Evolutionary conservation across 53 echinoderm and acorn worm genomes (phyloP).

Genomic region (Holothuria leucospilota): DNA sequence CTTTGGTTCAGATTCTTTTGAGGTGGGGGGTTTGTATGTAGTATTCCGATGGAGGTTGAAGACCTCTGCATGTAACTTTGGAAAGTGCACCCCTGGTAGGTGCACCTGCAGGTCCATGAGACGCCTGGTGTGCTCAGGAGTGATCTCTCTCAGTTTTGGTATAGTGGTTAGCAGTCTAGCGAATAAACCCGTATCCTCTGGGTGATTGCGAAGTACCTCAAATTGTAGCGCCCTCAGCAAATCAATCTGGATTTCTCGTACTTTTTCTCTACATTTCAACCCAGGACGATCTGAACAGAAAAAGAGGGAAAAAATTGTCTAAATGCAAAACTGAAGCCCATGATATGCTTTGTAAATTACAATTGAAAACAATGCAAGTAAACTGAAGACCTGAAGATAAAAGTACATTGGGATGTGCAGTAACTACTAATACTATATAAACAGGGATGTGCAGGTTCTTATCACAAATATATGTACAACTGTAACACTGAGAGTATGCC

Average conservation of each 20-base stretch:
- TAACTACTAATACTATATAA: too few species aligned
- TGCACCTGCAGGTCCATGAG: slow-evolving; percentile 97
- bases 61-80: slow-evolving; percentile 94
- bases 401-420: too few species aligned
- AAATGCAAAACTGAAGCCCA: not conserved
- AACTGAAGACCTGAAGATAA: too few species aligned
- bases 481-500: too few species aligned
- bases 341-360: too few species aligned
- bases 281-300: slow-evolving; percentile 84
- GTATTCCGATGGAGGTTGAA: slow-evolving; percentile 75
- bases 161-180: slow-evolving; percentile 91
- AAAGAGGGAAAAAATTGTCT: not conserved
- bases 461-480: too few species aligned
- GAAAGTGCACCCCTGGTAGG: slow-evolving; percentile 82
- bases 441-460: too few species aligned
- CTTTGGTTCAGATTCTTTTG: too few species aligned
- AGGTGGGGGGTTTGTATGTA: not conserved
- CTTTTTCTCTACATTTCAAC: slow-evolving; percentile 81
- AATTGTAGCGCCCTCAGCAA: slow-evolving; percentile 87
- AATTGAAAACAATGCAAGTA: too few species aligned
- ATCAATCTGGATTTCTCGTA: slow-evolving; percentile 81
- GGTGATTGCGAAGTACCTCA: slow-evolving; percentile 85
- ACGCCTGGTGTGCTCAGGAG: slow-evolving; percentile 92
- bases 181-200: slow-evolving; percentile 84
- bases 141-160: slow-evolving; percentile 95